Base-by-base conservation (phyloP, 2,113 vertebrate species). In the Gnathonemus longibarbis region DNA sequence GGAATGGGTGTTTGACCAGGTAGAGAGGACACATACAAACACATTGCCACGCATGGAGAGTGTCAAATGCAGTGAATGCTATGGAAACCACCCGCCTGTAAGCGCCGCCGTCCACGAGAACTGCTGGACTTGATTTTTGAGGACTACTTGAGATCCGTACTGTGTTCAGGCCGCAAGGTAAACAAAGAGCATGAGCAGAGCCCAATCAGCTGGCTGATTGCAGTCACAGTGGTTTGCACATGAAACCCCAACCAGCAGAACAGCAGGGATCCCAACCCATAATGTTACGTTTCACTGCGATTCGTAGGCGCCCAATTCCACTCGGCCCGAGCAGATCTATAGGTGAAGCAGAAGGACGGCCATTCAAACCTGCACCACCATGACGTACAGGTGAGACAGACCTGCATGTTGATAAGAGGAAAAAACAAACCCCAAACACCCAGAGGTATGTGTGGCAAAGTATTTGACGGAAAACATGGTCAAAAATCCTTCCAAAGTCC, bases 1-100 rank as follows among this genome's bases (percentile, higher is more conserved):
- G 98, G 98, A 98, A 99, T 95, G 98, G 98, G 98, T 99, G 98
- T 99, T 99, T 99, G 98, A 99, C 98, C 98, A 99, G 98, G 98
- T 98, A 94, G 97, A 97, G 96, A 95, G 97, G 95, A 97, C 95
- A 94, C 94, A 94, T 94, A 94, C 94, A 94, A 95, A 95, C 95
- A 94, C 95, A 94, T 97, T 99, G 98, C 99, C 98, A 99, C 98
- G 98, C 96, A 95, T 98, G 97, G 97, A 97, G 96, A 95, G 94
- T 80, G 92, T 88, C 87, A 89, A 66, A 80, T 21, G 74, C 74
- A 80, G 74, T 19, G 74, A 80, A 35, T 39, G 5, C 15, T 70
- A 70, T 70, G n/a, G 5, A 42, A 80, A 19, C 74, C 62, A 70
- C n/a, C 62, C 9, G n/a, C n/a, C 62, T 27, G 62, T 11, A 31